Base-by-base conservation (phyloP, 2,888 invertebrate genomes). In the Luffia ferchaultella region DNA sequence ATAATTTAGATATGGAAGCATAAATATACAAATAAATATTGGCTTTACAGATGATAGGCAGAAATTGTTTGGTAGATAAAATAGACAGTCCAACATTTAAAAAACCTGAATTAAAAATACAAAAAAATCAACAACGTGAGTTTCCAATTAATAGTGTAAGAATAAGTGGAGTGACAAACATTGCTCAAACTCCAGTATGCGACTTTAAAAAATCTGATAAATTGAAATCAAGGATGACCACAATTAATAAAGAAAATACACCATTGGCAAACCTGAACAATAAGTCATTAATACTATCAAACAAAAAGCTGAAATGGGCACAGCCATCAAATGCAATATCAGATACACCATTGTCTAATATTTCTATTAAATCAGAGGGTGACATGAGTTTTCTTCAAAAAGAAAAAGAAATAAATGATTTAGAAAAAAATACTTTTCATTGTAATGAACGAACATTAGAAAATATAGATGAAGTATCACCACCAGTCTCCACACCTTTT, bases 301-400 rank as follows among this genome's bases (percentile, higher is more conserved):
- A 51, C 15, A 50, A 45, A 48, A 40, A 43, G 20, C 17, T 42
- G 16, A 17, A 12, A 16, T 45, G 3, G 3, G 12, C 30, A 7
- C 3, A 3, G 3, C 5, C 5, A 7, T 30, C 18, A 50, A 18
- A 18, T 16, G 42, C 15, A 20, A 45, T 46, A 15, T 30, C 65
- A 15, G 71, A 74, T 43, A 76, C 75, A 46, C 73, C 74, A 43
- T 51, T 67, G 2, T 70, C 66, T 7, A 76, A 76, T 54, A 62
- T 66, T 46, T 78, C 77, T 2, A 74, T 69, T 63, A 73, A 72
- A 55, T 76, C 75, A 0, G 72, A 68, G 48, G 65, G 71, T 58
- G 80, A 83, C 57, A 65, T 66, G 7, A 82, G 82, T 59, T 83
- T 83, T 50, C 58, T 83, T 45, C 68, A 66, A 58, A 73, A 65